These are phyloP conservation scores for Himantopus leucocephalus DNA, from an alignment of 2,113 vertebrate genomes.

Conservation along the genomic window DNA sequence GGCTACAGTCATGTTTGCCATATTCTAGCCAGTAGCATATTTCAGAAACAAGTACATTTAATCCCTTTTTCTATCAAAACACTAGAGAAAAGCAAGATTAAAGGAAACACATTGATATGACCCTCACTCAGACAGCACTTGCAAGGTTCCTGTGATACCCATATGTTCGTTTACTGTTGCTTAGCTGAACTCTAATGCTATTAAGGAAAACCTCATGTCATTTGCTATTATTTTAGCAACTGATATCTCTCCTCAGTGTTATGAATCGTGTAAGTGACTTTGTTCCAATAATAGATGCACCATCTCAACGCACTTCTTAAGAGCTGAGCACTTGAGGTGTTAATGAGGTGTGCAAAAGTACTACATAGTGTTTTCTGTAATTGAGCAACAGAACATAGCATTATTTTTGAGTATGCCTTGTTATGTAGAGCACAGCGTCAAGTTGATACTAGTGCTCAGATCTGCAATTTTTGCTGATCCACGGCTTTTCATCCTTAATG, in stretches of 20 bases:
- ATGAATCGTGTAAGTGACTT: conserved; percentile 27
- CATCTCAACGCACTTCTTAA: conserved; percentile 6
- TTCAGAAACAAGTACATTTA: not conserved
- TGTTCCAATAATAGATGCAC: conserved; percentile 28
- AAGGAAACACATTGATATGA: not conserved
- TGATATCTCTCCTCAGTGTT: not conserved
- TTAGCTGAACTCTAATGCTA: conserved; percentile 20
- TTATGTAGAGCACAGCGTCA: conserved; percentile 6
- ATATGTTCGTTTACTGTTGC: not conserved
- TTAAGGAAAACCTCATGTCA: conserved; percentile 16
- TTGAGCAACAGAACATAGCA: conserved; percentile 8
- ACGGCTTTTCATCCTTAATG: not conserved
- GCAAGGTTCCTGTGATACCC: not conserved
- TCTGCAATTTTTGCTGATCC: conserved; percentile 50
- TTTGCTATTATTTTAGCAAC: conserved; percentile 46
- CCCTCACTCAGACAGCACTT: not conserved
- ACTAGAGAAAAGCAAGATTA: not conserved
- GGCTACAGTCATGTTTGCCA: not conserved
- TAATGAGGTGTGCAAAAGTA: conserved; percentile 62
- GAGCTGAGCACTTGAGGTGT: conserved; percentile 42
- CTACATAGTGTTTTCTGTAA: conserved; percentile 18
- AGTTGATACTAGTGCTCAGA: not conserved
- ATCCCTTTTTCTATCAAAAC: not conserved
- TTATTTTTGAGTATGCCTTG: conserved; percentile 26
- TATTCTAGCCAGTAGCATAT: not conserved